phyloP scores from a whole-genome alignment of 1,140 invertebrate genomes.

The Rhizoglyphus robini region DNA sequence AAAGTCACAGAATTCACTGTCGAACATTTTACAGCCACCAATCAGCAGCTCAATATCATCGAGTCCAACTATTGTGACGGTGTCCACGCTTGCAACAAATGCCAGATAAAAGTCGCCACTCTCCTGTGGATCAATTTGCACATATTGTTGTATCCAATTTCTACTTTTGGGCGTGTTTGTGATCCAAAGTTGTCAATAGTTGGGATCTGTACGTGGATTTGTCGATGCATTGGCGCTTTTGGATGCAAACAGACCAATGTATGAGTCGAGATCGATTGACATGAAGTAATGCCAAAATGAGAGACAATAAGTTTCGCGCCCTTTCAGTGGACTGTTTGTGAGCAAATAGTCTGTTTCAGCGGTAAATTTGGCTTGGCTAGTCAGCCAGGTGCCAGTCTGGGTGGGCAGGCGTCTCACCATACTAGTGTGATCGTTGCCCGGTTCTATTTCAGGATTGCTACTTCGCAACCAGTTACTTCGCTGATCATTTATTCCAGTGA shows the following conservation, averaged over 20 bases:
- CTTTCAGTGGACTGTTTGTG: background rate
- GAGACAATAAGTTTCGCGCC: background rate
- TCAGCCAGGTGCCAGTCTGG: background rate
- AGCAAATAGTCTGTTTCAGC: background rate
- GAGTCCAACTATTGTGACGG: background rate
- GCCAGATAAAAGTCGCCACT: background rate
- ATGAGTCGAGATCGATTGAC: background rate
- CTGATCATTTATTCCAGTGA: background rate
- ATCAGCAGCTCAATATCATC: background rate
- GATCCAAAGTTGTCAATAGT: background rate
- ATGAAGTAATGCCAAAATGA: slow-evolving; percentile 3
- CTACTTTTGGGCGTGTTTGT: background rate
- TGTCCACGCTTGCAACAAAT: background rate
- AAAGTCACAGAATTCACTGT: background rate
- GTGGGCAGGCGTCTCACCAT: background rate
- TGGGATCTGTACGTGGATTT: background rate
- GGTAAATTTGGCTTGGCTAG: background rate
- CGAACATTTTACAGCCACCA: background rate
- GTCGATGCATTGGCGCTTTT: background rate
- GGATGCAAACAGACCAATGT: background rate
- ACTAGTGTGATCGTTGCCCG: background rate
- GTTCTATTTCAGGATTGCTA: background rate
- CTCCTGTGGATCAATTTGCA: background rate
- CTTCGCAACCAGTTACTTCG: background rate
- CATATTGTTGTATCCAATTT: background rate